Evolutionary conservation across 2,888 invertebrate species (phyloP).

Genomic region (Rhabditoides inermis): DNA sequence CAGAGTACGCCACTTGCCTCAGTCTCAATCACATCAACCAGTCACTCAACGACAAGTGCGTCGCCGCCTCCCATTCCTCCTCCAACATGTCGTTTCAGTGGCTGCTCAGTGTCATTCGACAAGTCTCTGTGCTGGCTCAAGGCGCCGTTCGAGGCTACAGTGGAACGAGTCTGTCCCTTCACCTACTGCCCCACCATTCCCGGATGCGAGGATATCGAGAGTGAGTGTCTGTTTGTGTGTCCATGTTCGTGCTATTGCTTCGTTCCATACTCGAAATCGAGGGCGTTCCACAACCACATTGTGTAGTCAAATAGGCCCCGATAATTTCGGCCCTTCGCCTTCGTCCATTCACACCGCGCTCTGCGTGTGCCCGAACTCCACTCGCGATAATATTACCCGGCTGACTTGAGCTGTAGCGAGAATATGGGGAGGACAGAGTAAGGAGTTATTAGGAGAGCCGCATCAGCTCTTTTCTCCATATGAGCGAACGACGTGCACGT

Average conservation of each 20-base stretch:
- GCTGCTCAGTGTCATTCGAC: constrained; percentile 41
- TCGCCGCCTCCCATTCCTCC: no score
- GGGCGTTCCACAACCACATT: background rate
- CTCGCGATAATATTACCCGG: no score
- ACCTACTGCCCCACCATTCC: constrained; percentile 43
- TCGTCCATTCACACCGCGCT: constrained; percentile 5
- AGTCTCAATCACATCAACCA: constrained; percentile 4
- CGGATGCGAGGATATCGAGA: constrained; percentile 41
- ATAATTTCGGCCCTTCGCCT: background rate
- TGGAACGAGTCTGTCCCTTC: constrained; percentile 45
- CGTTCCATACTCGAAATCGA: no score
- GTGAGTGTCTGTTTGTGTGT: constrained; percentile 19
- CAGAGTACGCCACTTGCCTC: constrained; percentile 8
- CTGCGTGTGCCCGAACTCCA: no score
- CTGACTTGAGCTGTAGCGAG: background rate
- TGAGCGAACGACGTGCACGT: no score
- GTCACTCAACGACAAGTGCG: constrained; percentile 5
- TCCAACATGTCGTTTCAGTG: constrained; percentile 16
- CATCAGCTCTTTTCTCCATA: no score
- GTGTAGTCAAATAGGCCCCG: background rate
- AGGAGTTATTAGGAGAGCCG: no score
- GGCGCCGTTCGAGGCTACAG: constrained; percentile 30
- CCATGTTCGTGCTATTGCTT: no score
- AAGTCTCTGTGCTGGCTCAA: constrained; percentile 45
- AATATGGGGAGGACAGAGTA: no score